Conservation (phyloP, 2,888 invertebrate genomes). For the Cheiracanthium punctorium region DNA sequence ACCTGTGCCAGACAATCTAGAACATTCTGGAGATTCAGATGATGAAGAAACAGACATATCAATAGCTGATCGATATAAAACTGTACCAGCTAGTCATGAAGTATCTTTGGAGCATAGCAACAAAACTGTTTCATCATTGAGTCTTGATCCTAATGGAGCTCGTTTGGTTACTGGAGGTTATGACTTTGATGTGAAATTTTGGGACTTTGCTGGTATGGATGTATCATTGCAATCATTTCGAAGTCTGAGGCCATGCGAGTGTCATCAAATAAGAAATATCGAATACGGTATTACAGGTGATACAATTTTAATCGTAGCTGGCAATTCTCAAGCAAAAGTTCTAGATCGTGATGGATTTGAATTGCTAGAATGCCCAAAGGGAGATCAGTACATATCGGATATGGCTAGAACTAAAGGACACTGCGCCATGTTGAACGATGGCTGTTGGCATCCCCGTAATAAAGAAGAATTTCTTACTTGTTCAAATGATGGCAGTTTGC, state of each 20-base stretch:
- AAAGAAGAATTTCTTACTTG: conserved; percentile 96
- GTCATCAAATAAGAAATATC: conserved; percentile 90
- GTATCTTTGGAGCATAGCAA: conserved; percentile 91
- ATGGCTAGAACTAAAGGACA: conserved; percentile 96
- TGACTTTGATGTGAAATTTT: conserved; percentile 96
- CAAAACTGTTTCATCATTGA: conserved; percentile 90
- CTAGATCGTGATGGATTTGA: conserved; percentile 96
- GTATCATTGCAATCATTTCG: conserved; percentile 92
- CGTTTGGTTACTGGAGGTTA: conserved; percentile 92
- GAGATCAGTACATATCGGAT: conserved; percentile 96
- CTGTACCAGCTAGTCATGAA: conserved; percentile 79
- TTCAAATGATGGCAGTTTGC: conserved; percentile 93
- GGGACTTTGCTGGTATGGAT: conserved; percentile 99
- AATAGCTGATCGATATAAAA: conserved; percentile 74
- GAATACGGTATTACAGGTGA: conserved; percentile 97
- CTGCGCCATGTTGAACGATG: conserved; percentile 90
- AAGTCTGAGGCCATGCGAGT: conserved; percentile 94
- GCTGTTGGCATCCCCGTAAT: conserved; percentile 94
- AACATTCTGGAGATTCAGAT: conserved; percentile 69
- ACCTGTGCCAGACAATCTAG: conserved; percentile 76
- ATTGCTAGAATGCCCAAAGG: conserved; percentile 93
- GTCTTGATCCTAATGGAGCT: conserved; percentile 95
- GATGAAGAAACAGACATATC: conserved; percentile 72
- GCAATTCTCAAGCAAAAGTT: conserved; percentile 88
- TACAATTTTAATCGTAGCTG: conserved; percentile 92